phyloP scores from a whole-genome alignment of 2,113 vertebrate genomes.

The Ctenomys sociabilis region DNA sequence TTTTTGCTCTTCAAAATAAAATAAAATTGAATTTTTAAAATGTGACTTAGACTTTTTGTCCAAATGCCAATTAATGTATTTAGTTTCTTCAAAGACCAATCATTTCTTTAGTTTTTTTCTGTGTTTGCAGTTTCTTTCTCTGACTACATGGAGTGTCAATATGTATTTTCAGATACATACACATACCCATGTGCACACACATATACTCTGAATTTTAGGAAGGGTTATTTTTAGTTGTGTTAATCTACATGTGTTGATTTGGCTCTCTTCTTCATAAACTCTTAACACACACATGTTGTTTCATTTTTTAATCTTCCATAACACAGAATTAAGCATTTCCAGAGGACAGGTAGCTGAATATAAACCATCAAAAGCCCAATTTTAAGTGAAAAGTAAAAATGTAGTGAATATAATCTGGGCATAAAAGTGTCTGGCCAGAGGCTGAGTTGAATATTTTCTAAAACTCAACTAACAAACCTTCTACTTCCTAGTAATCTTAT shows the following conservation, averaged over 20 bases:
- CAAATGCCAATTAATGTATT: not conserved
- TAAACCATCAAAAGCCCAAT: not conserved
- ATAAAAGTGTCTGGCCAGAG: not conserved
- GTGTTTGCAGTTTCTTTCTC: not conserved
- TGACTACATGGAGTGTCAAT: not conserved
- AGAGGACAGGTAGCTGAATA: not conserved
- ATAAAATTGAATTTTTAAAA: too few relatives aligned
- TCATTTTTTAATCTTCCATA: slow-evolving; percentile 27
- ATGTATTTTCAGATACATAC: not conserved
- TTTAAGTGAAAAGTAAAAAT: slow-evolving; percentile 1
- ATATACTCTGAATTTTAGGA: not conserved
- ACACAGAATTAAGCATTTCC: not conserved
- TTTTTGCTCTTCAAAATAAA: too few relatives aligned
- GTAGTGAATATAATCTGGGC: not conserved
- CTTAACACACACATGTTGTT: not conserved
- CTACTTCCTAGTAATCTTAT: not conserved
- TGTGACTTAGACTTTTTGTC: not conserved
- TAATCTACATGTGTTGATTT: not conserved
- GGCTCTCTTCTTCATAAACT: not conserved
- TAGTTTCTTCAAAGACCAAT: not conserved
- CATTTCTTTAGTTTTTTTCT: slow-evolving; percentile 32
- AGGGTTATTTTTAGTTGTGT: not conserved
- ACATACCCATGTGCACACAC: not conserved
- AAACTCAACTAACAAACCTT: not conserved
- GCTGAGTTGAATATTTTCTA: not conserved